phyloP scores from a whole-genome alignment of 2,888 invertebrate genomes.

The Drosophila borborema region DNA sequence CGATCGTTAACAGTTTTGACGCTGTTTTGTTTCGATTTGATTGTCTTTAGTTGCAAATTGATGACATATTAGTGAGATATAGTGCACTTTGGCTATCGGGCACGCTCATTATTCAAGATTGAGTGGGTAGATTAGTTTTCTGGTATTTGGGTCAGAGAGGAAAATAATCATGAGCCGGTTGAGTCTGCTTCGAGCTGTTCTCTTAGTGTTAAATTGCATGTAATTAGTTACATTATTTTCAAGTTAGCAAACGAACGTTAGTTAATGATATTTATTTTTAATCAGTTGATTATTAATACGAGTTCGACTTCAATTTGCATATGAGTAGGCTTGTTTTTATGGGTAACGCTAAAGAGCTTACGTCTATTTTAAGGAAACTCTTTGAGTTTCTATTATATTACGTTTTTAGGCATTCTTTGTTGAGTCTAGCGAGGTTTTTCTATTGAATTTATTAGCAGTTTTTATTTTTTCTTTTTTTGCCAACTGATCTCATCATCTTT shows the following conservation, averaged over 20 bases:
- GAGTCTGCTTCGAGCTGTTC: not conserved
- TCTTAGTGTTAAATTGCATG: constrained; percentile 48
- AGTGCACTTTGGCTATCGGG: constrained; percentile 45
- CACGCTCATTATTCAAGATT: constrained; percentile 55
- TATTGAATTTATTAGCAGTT: constrained; percentile 4
- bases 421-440: not conserved
- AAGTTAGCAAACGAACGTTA: not conserved
- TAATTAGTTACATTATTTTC: constrained; percentile 21
- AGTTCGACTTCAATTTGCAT: not conserved
- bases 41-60: constrained; percentile 80
- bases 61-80: constrained; percentile 74
- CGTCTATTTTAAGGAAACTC: not conserved
- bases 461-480: not conserved
- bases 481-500: constrained; percentile 48
- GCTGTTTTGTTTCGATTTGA: constrained; percentile 73
- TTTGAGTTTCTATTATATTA: not conserved
- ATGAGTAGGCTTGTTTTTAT: not conserved
- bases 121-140: constrained; percentile 22
- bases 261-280: not conserved
- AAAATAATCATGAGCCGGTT: not conserved
- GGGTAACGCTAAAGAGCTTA: not conserved
- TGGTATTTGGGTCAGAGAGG: constrained; percentile 34
- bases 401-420: not conserved
- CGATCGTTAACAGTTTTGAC: constrained; percentile 71
- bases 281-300: not conserved